Conservation (phyloP, 2,888 invertebrate species). For the Pristionchus entomophagus region DNA sequence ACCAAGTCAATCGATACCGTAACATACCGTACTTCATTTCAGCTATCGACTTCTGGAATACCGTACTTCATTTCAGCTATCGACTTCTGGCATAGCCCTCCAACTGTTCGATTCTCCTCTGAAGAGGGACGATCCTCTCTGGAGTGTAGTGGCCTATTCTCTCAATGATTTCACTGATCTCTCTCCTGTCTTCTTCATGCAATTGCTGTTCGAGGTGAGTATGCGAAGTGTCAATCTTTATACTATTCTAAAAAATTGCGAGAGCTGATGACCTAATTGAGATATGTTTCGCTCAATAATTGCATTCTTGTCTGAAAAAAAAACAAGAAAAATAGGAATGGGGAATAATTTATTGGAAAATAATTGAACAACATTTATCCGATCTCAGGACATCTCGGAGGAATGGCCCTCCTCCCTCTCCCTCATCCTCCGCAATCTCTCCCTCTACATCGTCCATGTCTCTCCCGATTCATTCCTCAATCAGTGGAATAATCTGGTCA, state of each 20-base stretch:
- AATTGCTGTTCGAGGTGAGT: slow-evolving; percentile 87
- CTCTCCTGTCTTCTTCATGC: slow-evolving; percentile 93
- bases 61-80: slow-evolving; percentile 82
- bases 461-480: slow-evolving; percentile 85
- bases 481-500: slow-evolving; percentile 87
- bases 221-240: not conserved
- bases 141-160: slow-evolving; percentile 93
- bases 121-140: slow-evolving; percentile 80
- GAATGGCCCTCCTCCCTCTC: slow-evolving; percentile 86
- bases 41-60: slow-evolving; percentile 85
- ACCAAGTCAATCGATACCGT: not conserved
- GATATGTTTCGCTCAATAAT: too few species aligned
- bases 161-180: slow-evolving; percentile 95
- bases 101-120: slow-evolving; percentile 82
- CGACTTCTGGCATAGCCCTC: slow-evolving; percentile 95
- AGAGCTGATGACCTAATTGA: too few species aligned
- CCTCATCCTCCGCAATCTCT: slow-evolving; percentile 90
- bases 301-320: too few species aligned
- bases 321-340: too few species aligned
- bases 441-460: slow-evolving; percentile 92
- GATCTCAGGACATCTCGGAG: slow-evolving; percentile 83
- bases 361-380: too few species aligned
- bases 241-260: too few species aligned
- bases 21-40: slow-evolving; percentile 45
- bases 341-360: too few species aligned